Base-by-base conservation (phyloP, 2,113 vertebrate species). In the Ptychochromis oligacanthus region DNA sequence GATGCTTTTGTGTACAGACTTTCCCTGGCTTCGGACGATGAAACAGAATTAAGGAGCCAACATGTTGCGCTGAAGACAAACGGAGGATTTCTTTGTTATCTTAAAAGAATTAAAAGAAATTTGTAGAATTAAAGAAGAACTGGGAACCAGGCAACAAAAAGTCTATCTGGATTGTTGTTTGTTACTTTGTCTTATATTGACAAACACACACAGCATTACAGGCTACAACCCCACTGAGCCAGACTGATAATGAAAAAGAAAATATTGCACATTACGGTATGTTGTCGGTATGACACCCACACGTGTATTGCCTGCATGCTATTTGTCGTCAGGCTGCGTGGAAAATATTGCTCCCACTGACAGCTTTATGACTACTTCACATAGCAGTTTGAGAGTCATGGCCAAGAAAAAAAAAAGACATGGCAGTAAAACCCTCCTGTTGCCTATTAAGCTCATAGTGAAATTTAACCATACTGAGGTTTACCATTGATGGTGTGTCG, bases 351-450 rank as follows among this genome's bases (percentile, higher is more conserved):
- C 90, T 85, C 60, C 65, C 49, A 86, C 85, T 91, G 90, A 92
- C 92, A 93, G 92, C 49, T 95, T 93, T 93, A 95, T 81, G 81
- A 85, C 36, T 55, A 79, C 83, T 93, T 93, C 87, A 92, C 84
- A 83, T 78, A 92, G 88, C 70, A 81, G 91, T 89, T 90, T 80
- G 18, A 84, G 72, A 79, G 77, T 78, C 80, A 82, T 76, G 65
- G 89, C 90, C 82, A 91, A 89, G 88, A 87, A 89, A 78, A 62
- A 89, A 88, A 90, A 88, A 86, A 80, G 67, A 80, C 80, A 89
- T 88, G 82, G 85, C 82, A 84, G 83, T 91, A 89, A 94, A 94
- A 91, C 22, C 52, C 82, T 93, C 81, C 87, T 89, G 86, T 86
- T 88, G 87, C 77, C 75, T 85, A 87, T 92, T 91, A 92, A 87